Evolutionary conservation across 2,797 vertebrate genomes (phyloP).

Genomic region (Merluccius polli): DNA sequence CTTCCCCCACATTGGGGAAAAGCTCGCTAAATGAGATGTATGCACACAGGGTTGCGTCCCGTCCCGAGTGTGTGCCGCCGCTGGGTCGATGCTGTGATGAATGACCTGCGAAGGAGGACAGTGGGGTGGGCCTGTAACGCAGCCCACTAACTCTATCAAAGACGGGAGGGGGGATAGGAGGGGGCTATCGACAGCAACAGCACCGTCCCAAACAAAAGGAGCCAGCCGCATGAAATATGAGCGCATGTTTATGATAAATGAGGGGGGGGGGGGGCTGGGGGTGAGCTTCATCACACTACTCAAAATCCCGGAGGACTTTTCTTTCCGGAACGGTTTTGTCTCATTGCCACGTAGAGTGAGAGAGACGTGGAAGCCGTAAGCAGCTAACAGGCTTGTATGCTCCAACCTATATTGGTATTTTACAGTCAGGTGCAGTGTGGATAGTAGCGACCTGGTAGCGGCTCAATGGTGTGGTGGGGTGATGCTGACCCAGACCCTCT

Average conservation of each 20-base stretch:
- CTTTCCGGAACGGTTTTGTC: constrained; percentile 45
- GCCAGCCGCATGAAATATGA: constrained; percentile 72
- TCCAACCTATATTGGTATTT: constrained; percentile 32
- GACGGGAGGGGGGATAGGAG: constrained; percentile 15
- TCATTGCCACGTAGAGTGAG: constrained; percentile 42
- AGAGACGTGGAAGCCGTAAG: constrained; percentile 34
- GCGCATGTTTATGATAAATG: constrained; percentile 69
- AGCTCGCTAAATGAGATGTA: constrained; percentile 64
- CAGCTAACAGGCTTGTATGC: constrained; percentile 30
- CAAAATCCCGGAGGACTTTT: constrained; percentile 31
- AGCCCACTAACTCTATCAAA: constrained; percentile 58
- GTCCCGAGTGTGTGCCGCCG: constrained; percentile 42
- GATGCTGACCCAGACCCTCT: constrained; percentile 1
- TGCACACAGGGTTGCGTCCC: constrained; percentile 49
- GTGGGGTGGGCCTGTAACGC: constrained; percentile 60
- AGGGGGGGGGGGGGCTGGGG: constrained; percentile 32
- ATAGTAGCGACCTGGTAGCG: constrained; percentile 9
- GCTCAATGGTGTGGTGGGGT: constrained; percentile 6
- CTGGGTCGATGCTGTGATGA: constrained; percentile 75
- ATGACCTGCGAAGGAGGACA: constrained; percentile 61
- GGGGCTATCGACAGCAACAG: constrained; percentile 67
- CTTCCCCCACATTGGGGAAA: constrained; percentile 34
- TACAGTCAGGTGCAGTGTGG: constrained; percentile 33
- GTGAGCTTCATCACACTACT: constrained; percentile 21
- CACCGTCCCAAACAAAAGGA: constrained; percentile 62